phyloP scores from a whole-genome alignment of 2,888 invertebrate genomes.

The Erebia epiphron region DNA sequence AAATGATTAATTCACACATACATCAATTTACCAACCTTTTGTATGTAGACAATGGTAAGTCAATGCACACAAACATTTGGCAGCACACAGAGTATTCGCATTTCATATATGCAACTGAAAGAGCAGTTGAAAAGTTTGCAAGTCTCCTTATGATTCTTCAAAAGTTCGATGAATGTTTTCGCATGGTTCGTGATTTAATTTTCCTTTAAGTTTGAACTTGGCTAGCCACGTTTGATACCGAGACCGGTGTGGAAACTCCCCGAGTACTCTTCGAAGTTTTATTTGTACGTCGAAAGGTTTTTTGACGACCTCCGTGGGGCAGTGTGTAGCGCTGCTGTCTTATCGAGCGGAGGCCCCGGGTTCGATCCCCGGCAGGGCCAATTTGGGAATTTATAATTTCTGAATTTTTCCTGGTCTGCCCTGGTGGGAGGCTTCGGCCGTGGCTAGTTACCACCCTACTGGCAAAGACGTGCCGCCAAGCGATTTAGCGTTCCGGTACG shows the following conservation, averaged over 20 bases:
- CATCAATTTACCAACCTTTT: neutral
- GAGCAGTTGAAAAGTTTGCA: conserved; percentile 23
- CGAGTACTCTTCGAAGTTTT: conserved; percentile 14
- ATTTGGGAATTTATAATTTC: no score
- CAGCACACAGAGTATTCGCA: neutral
- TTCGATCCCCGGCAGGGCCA: no score
- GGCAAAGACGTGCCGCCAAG: no score
- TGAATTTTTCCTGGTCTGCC: no score
- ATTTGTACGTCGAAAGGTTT: conserved; percentile 3
- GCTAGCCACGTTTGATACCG: conserved; percentile 9
- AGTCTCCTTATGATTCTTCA: conserved; percentile 23
- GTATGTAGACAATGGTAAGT: neutral
- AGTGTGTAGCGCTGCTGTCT: no score
- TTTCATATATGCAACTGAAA: conserved; percentile 13
- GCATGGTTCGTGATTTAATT: conserved; percentile 24
- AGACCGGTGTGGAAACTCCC: neutral
- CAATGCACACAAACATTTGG: neutral
- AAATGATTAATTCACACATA: neutral
- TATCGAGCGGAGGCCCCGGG: no score
- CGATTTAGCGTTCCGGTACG: no score
- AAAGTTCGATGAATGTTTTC: conserved; percentile 25
- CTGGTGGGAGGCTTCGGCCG: no score
- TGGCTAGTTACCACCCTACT: no score
- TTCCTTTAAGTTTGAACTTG: conserved; percentile 19
- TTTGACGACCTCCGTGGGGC: no score